Evolutionary conservation across 1,140 invertebrate genomes (phyloP), one percentile per base, ranked within the genome.

Genomic region (Apis cerana): DNA sequence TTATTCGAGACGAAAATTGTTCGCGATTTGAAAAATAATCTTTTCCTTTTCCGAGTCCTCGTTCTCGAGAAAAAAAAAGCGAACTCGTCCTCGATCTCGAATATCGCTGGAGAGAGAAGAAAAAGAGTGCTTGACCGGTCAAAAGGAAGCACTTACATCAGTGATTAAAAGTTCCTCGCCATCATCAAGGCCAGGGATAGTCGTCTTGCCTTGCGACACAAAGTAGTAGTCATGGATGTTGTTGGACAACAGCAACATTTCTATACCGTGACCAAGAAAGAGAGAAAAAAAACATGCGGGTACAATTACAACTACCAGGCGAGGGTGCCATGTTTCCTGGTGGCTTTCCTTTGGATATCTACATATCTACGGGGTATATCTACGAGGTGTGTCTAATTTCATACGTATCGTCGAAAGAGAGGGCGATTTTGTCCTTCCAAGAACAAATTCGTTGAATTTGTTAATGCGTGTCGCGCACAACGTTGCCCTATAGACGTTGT

Each of bases 131-230:
- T 71, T 48, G 59, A 69, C 86, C 85, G 76, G 82, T 87, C 77
- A 77, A 59, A 75, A 23, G 85, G 67, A 92, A 93, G 93, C 93
- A 97, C 97, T 97, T 98, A 99, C 98, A 95, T 99, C 98, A 89
- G 98, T 99, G 91, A 98, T 94, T 91, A 94, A 93, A 95, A 98
- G 97, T 96, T 99, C 99, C 95, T 99, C 98, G 92, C 96, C 96
- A 95, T 99, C 99, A 95, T 99, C 98, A 92, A 99, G 97, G 94
- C 97, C 97, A 91, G 99, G 97, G 93, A 99, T 99, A 90, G 97
- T 97, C 91, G 98, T 97, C 96, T 98, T 98, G 95, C 99, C 99
- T 96, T 99, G 98, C 94, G 98, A 97, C 93, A 99, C 97, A 96
- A 98, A 99, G 95, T 97, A 94, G 96, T 99, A 99, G 94, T 97